A percentile compares a stretch with the other conserved stretches of the same genome.
Evolutionary conservation across 2,888 invertebrate species (phyloP).

Genomic region (Lepidochrysops patricia): DNA sequence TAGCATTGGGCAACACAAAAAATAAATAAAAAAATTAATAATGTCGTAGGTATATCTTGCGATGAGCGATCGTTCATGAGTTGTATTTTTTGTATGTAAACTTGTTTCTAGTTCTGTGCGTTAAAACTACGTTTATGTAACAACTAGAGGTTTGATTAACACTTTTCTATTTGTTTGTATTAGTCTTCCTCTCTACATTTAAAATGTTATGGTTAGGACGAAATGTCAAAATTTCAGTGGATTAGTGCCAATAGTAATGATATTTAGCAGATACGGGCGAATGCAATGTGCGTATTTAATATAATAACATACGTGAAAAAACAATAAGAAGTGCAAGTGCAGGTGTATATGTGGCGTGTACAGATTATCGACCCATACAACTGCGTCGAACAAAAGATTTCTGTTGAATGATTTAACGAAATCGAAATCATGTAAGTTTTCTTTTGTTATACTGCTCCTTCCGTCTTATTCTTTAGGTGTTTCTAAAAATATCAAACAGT

Average conservation of each 20-base stretch:
- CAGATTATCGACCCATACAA: slow-evolving; percentile 23
- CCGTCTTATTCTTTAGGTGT: background rate
- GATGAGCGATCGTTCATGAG: background rate
- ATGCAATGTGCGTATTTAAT: slow-evolving; percentile 39
- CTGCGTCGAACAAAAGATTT: slow-evolving; percentile 23
- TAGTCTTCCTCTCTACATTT: background rate
- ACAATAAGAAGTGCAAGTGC: slow-evolving; percentile 28
- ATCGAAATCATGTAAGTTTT: slow-evolving; percentile 43
- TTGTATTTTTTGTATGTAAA: background rate
- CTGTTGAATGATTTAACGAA: slow-evolving; percentile 55
- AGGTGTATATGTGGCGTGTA: slow-evolving; percentile 16
- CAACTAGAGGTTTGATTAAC: background rate
- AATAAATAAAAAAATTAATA: background rate
- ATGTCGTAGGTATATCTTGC: slow-evolving; percentile 3
- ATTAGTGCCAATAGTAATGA: slow-evolving; percentile 56
- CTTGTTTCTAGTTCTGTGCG: background rate
- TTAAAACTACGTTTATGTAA: background rate
- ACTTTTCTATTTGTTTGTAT: background rate
- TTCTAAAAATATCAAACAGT: background rate
- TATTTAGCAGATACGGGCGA: slow-evolving; percentile 46
- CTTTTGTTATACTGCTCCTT: slow-evolving; percentile 26
- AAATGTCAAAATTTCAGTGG: slow-evolving; percentile 69
- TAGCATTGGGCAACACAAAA: background rate
- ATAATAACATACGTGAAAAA: slow-evolving; percentile 39
- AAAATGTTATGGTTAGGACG: slow-evolving; percentile 28